Percentiles rank a stretch among this genome's conserved stretches.
phyloP scores from a whole-genome alignment of 2,113 vertebrate genomes.

The Cacatua alba region DNA sequence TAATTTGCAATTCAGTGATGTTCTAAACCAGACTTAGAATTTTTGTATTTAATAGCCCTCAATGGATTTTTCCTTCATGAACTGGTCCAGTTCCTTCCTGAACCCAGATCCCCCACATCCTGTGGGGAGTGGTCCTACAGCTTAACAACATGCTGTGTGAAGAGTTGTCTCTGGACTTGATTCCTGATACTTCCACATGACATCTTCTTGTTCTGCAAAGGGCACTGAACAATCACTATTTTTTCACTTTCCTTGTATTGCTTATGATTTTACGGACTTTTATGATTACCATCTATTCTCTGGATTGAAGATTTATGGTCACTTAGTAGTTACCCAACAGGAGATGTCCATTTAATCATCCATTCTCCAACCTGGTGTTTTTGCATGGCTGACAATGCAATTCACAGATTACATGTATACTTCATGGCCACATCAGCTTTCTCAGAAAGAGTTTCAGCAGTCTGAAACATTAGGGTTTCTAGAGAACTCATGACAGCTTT shows the following conservation, averaged over 20 bases:
- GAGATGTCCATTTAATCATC: background rate
- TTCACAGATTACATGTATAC: background rate
- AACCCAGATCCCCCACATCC: background rate
- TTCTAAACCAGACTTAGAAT: conserved; percentile 1
- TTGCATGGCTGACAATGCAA: background rate
- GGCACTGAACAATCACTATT: background rate
- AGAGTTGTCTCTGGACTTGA: background rate
- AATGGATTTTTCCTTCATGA: conserved; percentile 26
- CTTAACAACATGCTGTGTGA: background rate
- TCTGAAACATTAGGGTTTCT: background rate
- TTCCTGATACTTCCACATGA: background rate
- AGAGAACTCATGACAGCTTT: background rate
- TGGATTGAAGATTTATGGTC: background rate
- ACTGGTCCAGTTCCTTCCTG: background rate
- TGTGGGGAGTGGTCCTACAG: background rate
- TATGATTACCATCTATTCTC: background rate
- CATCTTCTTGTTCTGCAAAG: background rate
- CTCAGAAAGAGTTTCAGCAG: background rate
- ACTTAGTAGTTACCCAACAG: background rate
- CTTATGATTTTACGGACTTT: background rate
- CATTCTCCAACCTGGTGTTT: background rate
- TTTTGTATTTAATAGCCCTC: conserved; percentile 4
- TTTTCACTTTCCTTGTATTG: background rate
- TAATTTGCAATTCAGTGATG: background rate
- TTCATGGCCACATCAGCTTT: background rate